Evolutionary conservation across 2,113 vertebrate genomes (phyloP).

Genomic region (Miniopterus natalensis): DNA sequence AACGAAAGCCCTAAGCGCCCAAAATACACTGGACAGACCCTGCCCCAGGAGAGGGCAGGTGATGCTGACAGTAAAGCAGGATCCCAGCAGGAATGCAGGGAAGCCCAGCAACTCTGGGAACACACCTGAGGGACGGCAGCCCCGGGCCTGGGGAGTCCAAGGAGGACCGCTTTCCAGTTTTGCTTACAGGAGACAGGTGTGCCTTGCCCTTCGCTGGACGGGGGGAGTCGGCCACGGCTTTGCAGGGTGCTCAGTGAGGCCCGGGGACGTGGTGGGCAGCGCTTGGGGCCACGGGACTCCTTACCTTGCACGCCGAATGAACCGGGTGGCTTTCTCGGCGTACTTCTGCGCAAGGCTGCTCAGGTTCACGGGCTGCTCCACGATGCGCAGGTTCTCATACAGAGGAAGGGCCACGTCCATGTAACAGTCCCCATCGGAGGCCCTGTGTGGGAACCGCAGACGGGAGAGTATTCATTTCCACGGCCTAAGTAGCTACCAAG

Average conservation of each 20-base stretch:
- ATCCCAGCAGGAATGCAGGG: background rate
- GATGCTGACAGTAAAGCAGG: accelerated
- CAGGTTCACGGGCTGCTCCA: constrained; percentile 94
- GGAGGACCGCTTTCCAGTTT: background rate
- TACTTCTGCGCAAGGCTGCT: constrained; percentile 90
- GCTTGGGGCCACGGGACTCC: background rate
- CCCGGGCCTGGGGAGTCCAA: background rate
- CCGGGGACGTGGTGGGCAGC: accelerated
- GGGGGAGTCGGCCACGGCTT: accelerated
- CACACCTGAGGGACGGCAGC: background rate
- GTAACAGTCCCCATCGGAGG: constrained; percentile 88
- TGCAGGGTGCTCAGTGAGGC: accelerated
- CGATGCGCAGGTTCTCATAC: constrained; percentile 91
- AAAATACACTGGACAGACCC: background rate
- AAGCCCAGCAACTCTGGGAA: background rate
- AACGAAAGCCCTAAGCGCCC: too few species aligned
- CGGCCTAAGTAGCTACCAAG: accelerated
- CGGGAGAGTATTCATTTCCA: accelerated
- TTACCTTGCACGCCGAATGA: constrained; percentile 93
- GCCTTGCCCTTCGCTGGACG: background rate
- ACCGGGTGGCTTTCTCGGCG: constrained; percentile 84
- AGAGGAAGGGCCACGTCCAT: constrained; percentile 93
- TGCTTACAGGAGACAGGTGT: accelerated
- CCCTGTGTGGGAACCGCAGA: constrained; percentile 62
- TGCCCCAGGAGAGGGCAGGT: background rate